Percentiles rank a stretch among this genome's conserved stretches.
Evolutionary conservation across 2,888 invertebrate species (phyloP).

Genomic region (Artemia sinica): DNA sequence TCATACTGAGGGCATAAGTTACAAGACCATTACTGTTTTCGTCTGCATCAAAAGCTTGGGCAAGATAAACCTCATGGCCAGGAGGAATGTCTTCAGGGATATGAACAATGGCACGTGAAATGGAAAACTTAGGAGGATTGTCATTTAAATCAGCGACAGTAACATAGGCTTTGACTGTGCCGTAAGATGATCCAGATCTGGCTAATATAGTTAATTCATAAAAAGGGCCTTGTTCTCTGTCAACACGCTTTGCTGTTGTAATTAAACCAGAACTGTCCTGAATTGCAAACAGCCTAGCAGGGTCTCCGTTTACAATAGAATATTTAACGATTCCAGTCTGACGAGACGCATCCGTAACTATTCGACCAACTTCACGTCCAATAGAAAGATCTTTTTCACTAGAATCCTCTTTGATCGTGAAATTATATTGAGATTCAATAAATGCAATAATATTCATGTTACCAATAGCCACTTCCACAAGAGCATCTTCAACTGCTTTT

Average conservation of each 20-base stretch:
- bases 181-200: conserved; percentile 52
- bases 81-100: conserved; percentile 78
- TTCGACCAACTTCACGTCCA: conserved; percentile 57
- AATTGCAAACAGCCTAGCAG: conserved; percentile 55
- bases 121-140: conserved; percentile 64
- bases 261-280: conserved; percentile 61
- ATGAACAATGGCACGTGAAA: conserved; percentile 57
- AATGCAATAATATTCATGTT: conserved; percentile 50
- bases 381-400: conserved; percentile 41
- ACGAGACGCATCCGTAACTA: conserved; percentile 31
- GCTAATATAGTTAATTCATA: conserved; percentile 68
- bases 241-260: conserved; percentile 55
- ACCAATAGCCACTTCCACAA: conserved; percentile 36
- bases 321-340: conserved; percentile 40
- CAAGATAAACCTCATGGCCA: conserved; percentile 76
- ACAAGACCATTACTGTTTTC: conserved; percentile 72
- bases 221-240: conserved; percentile 57
- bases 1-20: conserved; percentile 58
- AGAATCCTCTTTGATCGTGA: conserved; percentile 63
- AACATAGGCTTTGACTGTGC: conserved; percentile 59
- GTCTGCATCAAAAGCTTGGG: conserved; percentile 70
- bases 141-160: conserved; percentile 74
- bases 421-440: conserved; percentile 57
- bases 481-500: conserved; percentile 50
- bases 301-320: conserved; percentile 62